Evolutionary conservation across 2,797 vertebrate genomes (phyloP), one percentile per base, ranked within the genome.

Genomic region (Fistularia tabacaria): DNA sequence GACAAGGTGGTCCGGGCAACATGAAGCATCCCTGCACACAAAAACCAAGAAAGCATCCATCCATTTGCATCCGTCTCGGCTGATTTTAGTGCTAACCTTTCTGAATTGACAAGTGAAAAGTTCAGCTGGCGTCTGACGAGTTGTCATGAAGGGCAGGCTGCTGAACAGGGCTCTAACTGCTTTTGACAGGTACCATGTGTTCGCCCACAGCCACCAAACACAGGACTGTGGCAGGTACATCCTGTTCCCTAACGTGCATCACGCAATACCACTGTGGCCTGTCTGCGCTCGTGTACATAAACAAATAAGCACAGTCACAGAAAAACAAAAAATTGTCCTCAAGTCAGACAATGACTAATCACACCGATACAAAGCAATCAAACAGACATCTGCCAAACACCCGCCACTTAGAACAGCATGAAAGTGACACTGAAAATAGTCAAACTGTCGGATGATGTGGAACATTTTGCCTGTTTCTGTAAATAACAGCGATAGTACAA

Each of bases 71-170:
- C 83, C 73, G 71, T 73, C 88, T 83, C 81, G 84, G 84, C 86
- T 80, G 87, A 82, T 91, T 88, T 85, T 79, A 87, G 84, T 58
- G 73, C 88, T 92, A 94, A 94, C 92, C 92, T 95, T 95, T 95
- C 82, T 87, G 90, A 90, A 92, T 91, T 93, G 92, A 93, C 93
- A 94, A 92, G 76, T 90, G 89, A 91, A 92, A 92, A 91, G 91
- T 92, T 92, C 90, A 92, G 82, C 79, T 87, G 77, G 74, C 68
- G 64, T 90, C 88, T 84, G 91, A 92, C 83, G 85, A 80, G 81
- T 88, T 85, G 90, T 65, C 85, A 85, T 85, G 85, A 85, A 81
- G 86, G 86, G 91, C 89, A 92, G 87, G 90, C 89, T 79, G 79
- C 73, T 85, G 84, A 84, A 73, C 54, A 71, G 71, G 80, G 85